Evolutionary conservation across 2,888 invertebrate species (phyloP).

Genomic region (Leptodirus hochenwartii): DNA sequence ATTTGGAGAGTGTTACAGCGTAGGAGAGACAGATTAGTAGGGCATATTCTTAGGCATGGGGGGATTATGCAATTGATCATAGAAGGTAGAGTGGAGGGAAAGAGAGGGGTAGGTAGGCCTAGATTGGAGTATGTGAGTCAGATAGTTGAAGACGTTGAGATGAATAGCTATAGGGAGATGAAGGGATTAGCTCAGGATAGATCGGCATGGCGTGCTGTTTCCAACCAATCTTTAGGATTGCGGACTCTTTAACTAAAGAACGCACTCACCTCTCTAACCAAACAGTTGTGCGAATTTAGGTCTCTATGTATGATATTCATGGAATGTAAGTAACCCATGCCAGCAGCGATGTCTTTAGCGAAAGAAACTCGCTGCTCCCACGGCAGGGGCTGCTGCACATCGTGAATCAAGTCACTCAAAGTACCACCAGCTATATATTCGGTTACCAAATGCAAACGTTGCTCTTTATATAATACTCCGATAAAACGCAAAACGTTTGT

Average conservation of each 20-base stretch:
- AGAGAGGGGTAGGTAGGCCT: too few relatives aligned
- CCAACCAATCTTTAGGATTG: too few relatives aligned
- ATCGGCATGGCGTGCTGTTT: too few relatives aligned
- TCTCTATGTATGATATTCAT: slow-evolving; percentile 91
- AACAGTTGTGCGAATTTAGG: slow-evolving; percentile 88
- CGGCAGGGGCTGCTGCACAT: slow-evolving; percentile 42
- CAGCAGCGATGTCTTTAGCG: slow-evolving; percentile 82
- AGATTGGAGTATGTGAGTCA: too few relatives aligned
- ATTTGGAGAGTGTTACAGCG: too few relatives aligned
- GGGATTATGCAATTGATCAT: too few relatives aligned
- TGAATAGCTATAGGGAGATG: too few relatives aligned
- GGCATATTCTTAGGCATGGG: too few relatives aligned
- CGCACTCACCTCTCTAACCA: slow-evolving; percentile 57
- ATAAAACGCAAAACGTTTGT: slow-evolving; percentile 81
- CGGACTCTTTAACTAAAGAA: slow-evolving; percentile 4
- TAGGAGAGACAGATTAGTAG: too few relatives aligned
- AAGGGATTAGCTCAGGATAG: too few relatives aligned
- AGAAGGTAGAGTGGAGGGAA: too few relatives aligned
- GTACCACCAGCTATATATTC: slow-evolving; percentile 89
- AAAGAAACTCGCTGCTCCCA: slow-evolving; percentile 72
- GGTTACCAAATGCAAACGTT: slow-evolving; percentile 77
- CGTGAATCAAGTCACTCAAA: slow-evolving; percentile 67
- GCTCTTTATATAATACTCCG: slow-evolving; percentile 85
- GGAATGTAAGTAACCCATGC: slow-evolving; percentile 87
- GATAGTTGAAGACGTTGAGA: too few relatives aligned